A percentile compares a stretch with the other conserved stretches of the same genome.
phyloP scores from a whole-genome alignment of 2,797 vertebrate genomes.

The Protosalanx chinensis region DNA sequence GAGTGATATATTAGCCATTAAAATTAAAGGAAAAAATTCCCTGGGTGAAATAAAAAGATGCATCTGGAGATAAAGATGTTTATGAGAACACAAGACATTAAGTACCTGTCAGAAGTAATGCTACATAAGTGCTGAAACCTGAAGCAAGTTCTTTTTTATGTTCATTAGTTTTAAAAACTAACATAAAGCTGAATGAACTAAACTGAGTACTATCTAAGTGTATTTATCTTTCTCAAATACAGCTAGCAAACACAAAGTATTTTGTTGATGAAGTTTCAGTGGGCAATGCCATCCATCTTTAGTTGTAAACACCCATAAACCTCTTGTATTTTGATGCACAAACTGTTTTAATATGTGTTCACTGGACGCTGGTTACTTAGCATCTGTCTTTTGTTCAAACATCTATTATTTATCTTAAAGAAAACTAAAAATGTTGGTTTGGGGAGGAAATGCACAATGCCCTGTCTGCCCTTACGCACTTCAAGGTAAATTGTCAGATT shows the following conservation, averaged over 20 bases:
- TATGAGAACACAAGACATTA: too few species aligned
- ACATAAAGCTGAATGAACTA: background rate
- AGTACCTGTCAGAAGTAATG: background rate
- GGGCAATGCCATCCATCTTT: too few species aligned
- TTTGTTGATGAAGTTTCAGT: too few species aligned
- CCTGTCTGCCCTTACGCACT: slow-evolving; percentile 43
- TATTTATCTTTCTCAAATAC: background rate
- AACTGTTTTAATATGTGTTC: slow-evolving; percentile 61
- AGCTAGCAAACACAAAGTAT: background rate
- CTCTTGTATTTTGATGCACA: slow-evolving; percentile 51
- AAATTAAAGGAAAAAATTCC: slow-evolving; percentile 21
- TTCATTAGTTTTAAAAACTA: too few species aligned
- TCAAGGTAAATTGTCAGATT: slow-evolving; percentile 64
- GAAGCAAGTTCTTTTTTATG: background rate
- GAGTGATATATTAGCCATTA: slow-evolving; percentile 26
- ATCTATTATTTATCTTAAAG: slow-evolving; percentile 75
- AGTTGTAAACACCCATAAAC: too few species aligned
- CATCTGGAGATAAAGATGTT: slow-evolving; percentile 8
- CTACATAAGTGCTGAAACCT: background rate
- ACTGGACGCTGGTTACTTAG: slow-evolving; percentile 36
- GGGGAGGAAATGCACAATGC: slow-evolving; percentile 55
- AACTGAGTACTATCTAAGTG: background rate
- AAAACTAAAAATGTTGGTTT: slow-evolving; percentile 56
- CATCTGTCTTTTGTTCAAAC: slow-evolving; percentile 53
- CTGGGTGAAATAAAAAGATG: slow-evolving; percentile 4